Evolutionary conservation across 1,140 invertebrate species (phyloP), one percentile per base, ranked within the genome.

Genomic region (Elysia chlorotica): DNA sequence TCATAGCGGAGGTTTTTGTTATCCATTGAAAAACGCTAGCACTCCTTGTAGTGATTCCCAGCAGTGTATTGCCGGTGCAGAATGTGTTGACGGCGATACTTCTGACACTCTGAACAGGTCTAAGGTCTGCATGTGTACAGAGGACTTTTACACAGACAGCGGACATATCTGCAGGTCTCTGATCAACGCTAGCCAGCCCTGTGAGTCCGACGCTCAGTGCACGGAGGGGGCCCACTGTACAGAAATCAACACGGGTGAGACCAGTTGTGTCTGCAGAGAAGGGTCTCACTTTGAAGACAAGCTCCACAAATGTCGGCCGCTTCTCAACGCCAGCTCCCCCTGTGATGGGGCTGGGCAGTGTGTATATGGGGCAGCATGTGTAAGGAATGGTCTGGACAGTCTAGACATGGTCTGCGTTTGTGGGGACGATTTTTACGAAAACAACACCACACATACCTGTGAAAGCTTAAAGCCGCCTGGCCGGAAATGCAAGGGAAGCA

Each of bases 1-100:
- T 36, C n/a, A 53, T 25, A 25, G 53, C 4, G 31, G 19, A 17
- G 65, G 33, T n/a, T 54, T 62, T 31, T 74, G 73, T 53, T 62
- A 41, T 19, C 31, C 28, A 28, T 28, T 74, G 33, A 70, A 66
- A 4, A 70, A 71, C 36, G 10, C 69, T 48, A 70, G 74, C 25
- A 38, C 35, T 19, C 74, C 74, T 6, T 75, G 74, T 56, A 70
- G 33, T 14, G 54, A 61, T 19, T 31, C 36, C 31, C 68, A 69
- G 19, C 74, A 75, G 69, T 75, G 74, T 35, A 70, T 75, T 2
- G 21, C 41, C n/a, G 65, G 70, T 56, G 69, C 74, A 21, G 63
- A 71, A 30, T 75, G 74, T 57, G 54, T 53, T 0, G 70, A 72
- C 38, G 54, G 59, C 70, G 10, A 14, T 10, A 48, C 41, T n/a